A percentile compares a stretch with the other conserved stretches of the same genome.
phyloP scores from a whole-genome alignment of 2,888 invertebrate species.

The Chloroclystis v-ata region DNA sequence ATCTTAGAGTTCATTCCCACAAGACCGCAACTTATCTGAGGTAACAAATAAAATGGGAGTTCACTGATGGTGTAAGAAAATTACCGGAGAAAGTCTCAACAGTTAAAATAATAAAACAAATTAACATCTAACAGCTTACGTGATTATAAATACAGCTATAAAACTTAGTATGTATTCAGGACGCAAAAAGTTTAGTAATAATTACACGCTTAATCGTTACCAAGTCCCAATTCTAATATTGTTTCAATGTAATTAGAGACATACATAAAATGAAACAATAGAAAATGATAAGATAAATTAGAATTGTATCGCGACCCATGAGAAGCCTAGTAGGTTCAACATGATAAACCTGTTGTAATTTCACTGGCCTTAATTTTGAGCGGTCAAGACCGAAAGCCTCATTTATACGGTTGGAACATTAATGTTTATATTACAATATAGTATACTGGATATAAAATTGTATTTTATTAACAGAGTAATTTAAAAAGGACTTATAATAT shows the following conservation, averaged over 20 bases:
- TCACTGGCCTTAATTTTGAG: slow-evolving; percentile 31
- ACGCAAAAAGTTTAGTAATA: background rate
- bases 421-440: background rate
- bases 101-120: slow-evolving; percentile 19
- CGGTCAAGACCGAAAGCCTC: background rate
- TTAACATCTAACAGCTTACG: slow-evolving; percentile 6
- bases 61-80: slow-evolving; percentile 20
- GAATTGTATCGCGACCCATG: background rate
- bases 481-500: too few relatives aligned
- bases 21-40: slow-evolving; percentile 18
- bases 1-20: slow-evolving; percentile 6
- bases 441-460: background rate
- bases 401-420: background rate
- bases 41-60: slow-evolving; percentile 15
- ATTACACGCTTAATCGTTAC: too few relatives aligned
- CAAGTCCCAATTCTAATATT: too few relatives aligned
- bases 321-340: slow-evolving; percentile 2
- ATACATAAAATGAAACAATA: too few relatives aligned
- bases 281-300: too few relatives aligned
- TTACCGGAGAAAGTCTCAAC: slow-evolving; percentile 20
- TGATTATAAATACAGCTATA: slow-evolving; percentile 9
- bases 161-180: slow-evolving; percentile 2
- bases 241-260: too few relatives aligned
- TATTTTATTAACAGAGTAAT: too few relatives aligned
- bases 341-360: slow-evolving; percentile 30